Conservation (phyloP, 1,140 invertebrate species). For the Triops cancriformis region DNA sequence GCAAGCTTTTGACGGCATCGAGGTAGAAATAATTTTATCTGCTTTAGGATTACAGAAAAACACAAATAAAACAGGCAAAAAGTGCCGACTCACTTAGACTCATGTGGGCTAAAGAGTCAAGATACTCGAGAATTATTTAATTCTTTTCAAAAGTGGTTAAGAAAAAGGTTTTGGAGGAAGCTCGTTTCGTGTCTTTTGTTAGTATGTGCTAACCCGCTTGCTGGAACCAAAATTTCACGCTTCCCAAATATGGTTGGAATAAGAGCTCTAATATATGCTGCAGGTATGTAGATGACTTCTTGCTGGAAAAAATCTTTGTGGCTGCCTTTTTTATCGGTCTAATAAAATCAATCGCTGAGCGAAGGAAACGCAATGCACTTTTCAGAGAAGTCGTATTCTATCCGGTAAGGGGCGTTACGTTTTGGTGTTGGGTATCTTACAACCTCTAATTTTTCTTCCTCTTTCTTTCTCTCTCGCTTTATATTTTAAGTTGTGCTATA, state of each 20-base stretch:
- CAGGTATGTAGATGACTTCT: not conserved
- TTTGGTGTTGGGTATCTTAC: not conserved
- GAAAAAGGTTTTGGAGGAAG: not conserved
- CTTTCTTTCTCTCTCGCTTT: not conserved
- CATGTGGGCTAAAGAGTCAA: not conserved
- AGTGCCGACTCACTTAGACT: not conserved
- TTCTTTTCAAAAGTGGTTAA: not conserved
- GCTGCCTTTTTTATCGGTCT: not conserved
- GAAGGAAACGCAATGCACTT: not conserved
- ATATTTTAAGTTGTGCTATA: not conserved
- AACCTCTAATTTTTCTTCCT: no score
- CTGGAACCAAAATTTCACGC: not conserved
- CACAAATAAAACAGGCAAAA: not conserved
- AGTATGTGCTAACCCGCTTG: not conserved
- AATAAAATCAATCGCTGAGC: conserved; percentile 3
- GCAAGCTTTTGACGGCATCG: no score
- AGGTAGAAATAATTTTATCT: no score
- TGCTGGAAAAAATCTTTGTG: no score
- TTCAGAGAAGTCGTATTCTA: not conserved
- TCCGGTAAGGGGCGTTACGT: not conserved
- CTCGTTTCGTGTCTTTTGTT: not conserved
- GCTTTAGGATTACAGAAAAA: no score
- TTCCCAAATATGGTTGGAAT: not conserved
- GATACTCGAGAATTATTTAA: no score
- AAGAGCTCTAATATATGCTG: not conserved